Base-by-base conservation (phyloP, 2,797 vertebrate genomes). In the Pangasius krempfi region DNA sequence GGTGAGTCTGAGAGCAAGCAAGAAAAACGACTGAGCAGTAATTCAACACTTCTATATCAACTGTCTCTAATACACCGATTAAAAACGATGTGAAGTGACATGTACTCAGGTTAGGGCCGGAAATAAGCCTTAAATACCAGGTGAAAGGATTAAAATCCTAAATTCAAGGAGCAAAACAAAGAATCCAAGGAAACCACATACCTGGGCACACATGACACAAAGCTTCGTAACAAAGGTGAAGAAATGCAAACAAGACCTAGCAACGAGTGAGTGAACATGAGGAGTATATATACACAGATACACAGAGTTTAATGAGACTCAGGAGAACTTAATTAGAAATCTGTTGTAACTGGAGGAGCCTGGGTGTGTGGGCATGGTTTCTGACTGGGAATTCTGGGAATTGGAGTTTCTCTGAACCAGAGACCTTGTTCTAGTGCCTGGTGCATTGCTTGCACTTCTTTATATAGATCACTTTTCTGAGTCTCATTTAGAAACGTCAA, bases 1-100 rank as follows among this genome's bases (percentile, higher is more conserved):
- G 97, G 97, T 97, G 68, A 89, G 87, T 62, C 56, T 58, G 52
- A 85, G 25, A 44, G 30, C 25, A 47, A 62, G 3, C 54, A 16
- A 16, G 5, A 27, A 7, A 79, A 8, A 73, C 2, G 9, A 2
- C 20, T 25, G 20, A 73, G 40, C 40, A 73, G 5, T 18, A 18
- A 70, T 27, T 76, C 44, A 27, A 70, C 16, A 70, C 16, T 18
- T 16, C 30, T 68, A 1, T 12, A n/a, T 73, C 20, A 27, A 20
- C 33, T 7, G 25, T 54, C 27, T 30, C 12, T 47, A 3, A 70
- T 75, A 47, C 4, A 47, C 40, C 27, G 44, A 47, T 25, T 27
- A 14, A n/a, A 27, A 25, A 16, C 25, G 9, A 22, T 5, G 44
- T 14, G 25, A 50, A 27, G 25, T 76, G 73, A 52, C 70, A 8